phyloP scores from a whole-genome alignment of 2,888 invertebrate genomes.

The Melangyna quadrimaculata region DNA sequence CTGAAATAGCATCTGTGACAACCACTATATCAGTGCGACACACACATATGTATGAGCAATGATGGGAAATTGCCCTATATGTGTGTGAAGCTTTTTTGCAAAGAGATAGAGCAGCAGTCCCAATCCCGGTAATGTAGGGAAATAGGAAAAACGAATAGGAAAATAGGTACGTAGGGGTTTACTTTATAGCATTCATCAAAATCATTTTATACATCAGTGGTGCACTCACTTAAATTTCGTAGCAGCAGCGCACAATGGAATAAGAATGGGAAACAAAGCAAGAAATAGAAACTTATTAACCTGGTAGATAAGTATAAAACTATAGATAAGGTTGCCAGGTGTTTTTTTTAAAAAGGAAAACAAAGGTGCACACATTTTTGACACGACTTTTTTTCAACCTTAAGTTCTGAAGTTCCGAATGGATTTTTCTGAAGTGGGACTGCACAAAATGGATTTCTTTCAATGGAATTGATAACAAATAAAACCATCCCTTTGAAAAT shows the following conservation, averaged over 20 bases:
- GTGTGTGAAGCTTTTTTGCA: constrained; percentile 26
- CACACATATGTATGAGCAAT: constrained; percentile 25
- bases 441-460: too few species aligned
- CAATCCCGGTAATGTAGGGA: not conserved
- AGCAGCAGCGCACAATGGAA: constrained; percentile 9
- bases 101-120: not conserved
- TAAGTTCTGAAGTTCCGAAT: too few species aligned
- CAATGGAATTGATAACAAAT: too few species aligned
- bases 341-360: not conserved
- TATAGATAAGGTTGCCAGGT: not conserved
- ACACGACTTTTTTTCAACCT: too few species aligned
- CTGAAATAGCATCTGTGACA: constrained; percentile 71
- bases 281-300: not conserved
- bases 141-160: constrained; percentile 20
- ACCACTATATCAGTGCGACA: constrained; percentile 51
- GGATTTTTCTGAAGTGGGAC: too few species aligned
- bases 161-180: constrained; percentile 28
- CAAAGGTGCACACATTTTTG: too few species aligned
- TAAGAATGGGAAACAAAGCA: not conserved
- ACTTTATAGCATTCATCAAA: constrained; percentile 69
- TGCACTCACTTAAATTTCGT: constrained; percentile 60
- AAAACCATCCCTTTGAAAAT: too few species aligned
- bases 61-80: constrained; percentile 52
- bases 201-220: constrained; percentile 67
- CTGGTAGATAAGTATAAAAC: not conserved